Evolutionary conservation across 2,888 invertebrate genomes (phyloP).

Genomic region (Pinctada fucata): DNA sequence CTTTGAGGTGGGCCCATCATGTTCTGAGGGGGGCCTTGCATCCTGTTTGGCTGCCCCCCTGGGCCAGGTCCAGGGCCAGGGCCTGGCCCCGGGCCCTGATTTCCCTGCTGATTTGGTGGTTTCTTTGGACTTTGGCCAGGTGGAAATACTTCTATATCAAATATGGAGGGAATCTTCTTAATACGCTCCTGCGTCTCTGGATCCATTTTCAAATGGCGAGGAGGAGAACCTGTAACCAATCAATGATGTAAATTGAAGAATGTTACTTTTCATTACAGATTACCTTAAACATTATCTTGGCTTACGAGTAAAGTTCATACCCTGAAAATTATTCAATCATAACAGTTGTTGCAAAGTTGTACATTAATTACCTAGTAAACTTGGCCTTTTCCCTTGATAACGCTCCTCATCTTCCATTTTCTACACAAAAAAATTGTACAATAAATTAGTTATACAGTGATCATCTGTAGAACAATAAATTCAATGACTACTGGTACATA

Average conservation of each 20-base stretch:
- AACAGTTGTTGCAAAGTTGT: background rate
- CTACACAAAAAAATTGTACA: background rate
- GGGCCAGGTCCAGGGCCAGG: too few species aligned
- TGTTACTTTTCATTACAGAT: too few species aligned
- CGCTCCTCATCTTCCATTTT: background rate
- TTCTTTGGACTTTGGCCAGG: slow-evolving; percentile 65
- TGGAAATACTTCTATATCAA: slow-evolving; percentile 73
- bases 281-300: too few species aligned
- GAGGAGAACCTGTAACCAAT: slow-evolving; percentile 69
- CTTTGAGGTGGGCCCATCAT: slow-evolving; percentile 13
- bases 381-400: slow-evolving; percentile 6
- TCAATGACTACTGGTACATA: too few species aligned
- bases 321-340: too few species aligned
- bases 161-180: slow-evolving; percentile 74
- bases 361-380: slow-evolving; percentile 6
- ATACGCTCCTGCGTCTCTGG: slow-evolving; percentile 59
- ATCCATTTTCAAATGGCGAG: slow-evolving; percentile 63
- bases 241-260: background rate
- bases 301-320: too few species aligned
- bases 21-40: background rate
- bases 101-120: slow-evolving; percentile 35
- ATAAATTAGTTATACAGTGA: too few species aligned
- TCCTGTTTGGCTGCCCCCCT: background rate
- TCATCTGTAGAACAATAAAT: too few species aligned
- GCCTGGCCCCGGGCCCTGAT: background rate